phyloP scores from a whole-genome alignment of 2,888 invertebrate genomes.

The Oscheius myriophilus region DNA sequence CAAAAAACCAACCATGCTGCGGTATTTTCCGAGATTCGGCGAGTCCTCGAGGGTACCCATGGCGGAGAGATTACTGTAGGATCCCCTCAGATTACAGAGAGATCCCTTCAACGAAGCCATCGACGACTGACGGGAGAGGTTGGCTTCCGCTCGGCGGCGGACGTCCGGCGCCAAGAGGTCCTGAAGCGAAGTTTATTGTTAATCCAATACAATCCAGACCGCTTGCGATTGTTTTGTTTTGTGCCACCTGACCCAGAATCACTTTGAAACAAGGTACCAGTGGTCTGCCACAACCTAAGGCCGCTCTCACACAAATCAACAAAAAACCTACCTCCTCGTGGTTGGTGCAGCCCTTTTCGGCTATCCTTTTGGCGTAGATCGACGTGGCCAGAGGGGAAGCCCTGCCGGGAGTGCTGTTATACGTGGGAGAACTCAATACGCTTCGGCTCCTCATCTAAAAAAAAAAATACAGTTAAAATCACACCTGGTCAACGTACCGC shows the following conservation, averaged over 20 bases:
- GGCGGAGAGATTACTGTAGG: slow-evolving; percentile 15
- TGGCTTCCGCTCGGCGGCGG: slow-evolving; percentile 26
- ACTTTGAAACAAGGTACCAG: too few species aligned
- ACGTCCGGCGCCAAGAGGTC: slow-evolving; percentile 28
- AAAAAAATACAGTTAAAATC: too few species aligned
- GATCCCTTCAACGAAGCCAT: slow-evolving; percentile 28
- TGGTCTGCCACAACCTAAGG: not conserved
- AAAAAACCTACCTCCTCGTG: slow-evolving; percentile 24
- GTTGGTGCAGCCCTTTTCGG: slow-evolving; percentile 29
- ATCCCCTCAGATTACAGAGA: slow-evolving; percentile 24
- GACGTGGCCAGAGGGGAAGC: slow-evolving; percentile 11
- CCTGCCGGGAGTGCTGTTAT: not conserved
- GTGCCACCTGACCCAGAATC: too few species aligned
- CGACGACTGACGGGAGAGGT: slow-evolving; percentile 26
- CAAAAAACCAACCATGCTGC: slow-evolving; percentile 31
- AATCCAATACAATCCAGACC: too few species aligned
- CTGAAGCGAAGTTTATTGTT: slow-evolving; percentile 5
- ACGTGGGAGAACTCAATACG: slow-evolving; percentile 17
- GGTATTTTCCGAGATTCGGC: slow-evolving; percentile 25
- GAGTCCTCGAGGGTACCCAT: slow-evolving; percentile 7
- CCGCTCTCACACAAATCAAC: not conserved
- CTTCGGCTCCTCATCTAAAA: slow-evolving; percentile 26
- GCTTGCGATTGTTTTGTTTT: too few species aligned
- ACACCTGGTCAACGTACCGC: too few species aligned
- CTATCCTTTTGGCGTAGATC: slow-evolving; percentile 23